Base-by-base conservation (phyloP, 2,888 invertebrate genomes). In the Leucophenga maculata region DNA sequence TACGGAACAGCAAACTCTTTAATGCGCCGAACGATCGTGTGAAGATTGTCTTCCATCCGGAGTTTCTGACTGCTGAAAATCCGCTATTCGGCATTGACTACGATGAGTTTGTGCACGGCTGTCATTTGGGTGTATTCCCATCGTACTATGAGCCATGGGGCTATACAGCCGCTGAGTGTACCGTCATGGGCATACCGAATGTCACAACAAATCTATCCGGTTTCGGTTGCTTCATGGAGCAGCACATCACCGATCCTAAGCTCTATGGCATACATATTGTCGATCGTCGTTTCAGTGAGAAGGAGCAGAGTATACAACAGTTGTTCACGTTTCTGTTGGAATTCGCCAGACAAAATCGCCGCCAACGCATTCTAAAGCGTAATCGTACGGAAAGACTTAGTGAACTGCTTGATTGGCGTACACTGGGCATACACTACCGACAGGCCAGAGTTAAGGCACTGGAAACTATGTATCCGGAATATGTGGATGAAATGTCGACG, bases 71-170 rank as follows among this genome's bases (percentile, higher is more conserved):
- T 1, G 96, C 98, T 0, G 99, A 98, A 0, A 99, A 99, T 89
- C 99, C 99, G 0, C 90, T 99, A 0, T 97, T 99, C 88, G 97
- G 97, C 0, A 90, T 99, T 80, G 99, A 99, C 83, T 99, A 99
- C 87, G 99, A 99, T 87, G 99, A 99, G 87, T 99, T 99, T 89
- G 99, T 99, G 0, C 92, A 99, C 26, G 99, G 99, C 6, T 99
- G 99, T 82, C 99, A 99, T 89, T 90, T 99, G 78, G 99, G 99
- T 0, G 99, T 99, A 16, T 99, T 99, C 89, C 99, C 99, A 0
- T 98, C 98, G 0, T 99, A 99, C 89, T 99, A 99, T 88, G 99
- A 99, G 87, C 99, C 99, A 0, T 99, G 99, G 99, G 99, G 99
- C 0, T 99, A 99, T 88, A 99, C 99, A 0, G 99, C 99, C 0